A percentile compares a stretch with the other conserved stretches of the same genome.
Conservation (phyloP, 2,113 vertebrate genomes). For the Corythornis madagascariensis region DNA sequence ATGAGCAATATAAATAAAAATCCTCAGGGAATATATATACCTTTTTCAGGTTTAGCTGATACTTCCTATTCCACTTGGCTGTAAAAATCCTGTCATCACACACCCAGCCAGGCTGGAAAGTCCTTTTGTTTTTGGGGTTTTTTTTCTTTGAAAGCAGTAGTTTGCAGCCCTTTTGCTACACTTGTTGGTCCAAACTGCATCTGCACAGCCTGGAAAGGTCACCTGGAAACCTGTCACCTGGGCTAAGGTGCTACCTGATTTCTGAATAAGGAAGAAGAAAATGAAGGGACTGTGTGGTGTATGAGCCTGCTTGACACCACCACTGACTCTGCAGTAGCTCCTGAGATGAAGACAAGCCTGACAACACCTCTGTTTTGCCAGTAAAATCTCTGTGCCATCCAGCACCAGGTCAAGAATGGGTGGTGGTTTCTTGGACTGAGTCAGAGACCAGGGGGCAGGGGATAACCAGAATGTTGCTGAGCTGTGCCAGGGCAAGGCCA, state of each 20-base stretch:
- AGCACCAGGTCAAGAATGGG: background rate
- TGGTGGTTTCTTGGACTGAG: background rate
- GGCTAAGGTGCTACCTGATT: background rate
- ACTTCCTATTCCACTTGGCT: background rate
- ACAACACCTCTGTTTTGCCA: background rate
- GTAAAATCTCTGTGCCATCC: background rate
- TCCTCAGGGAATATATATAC: background rate
- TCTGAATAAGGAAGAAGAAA: background rate
- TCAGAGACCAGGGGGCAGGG: background rate
- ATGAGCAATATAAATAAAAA: background rate
- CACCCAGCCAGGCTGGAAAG: background rate
- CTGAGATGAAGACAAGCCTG: background rate
- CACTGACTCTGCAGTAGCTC: background rate
- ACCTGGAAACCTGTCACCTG: background rate
- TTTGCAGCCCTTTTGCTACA: background rate
- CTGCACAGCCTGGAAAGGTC: background rate
- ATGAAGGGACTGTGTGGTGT: background rate
- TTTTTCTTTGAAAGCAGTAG: background rate
- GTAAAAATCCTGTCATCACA: background rate
- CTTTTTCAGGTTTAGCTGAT: background rate
- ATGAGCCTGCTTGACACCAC: background rate
- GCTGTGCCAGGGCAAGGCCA: background rate
- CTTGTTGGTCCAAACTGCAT: background rate
- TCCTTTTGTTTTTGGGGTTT: background rate
- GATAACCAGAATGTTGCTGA: background rate